These are phyloP conservation scores for Clupea harengus DNA, from an alignment of 2,113 vertebrate species.

Conservation along the genomic window DNA sequence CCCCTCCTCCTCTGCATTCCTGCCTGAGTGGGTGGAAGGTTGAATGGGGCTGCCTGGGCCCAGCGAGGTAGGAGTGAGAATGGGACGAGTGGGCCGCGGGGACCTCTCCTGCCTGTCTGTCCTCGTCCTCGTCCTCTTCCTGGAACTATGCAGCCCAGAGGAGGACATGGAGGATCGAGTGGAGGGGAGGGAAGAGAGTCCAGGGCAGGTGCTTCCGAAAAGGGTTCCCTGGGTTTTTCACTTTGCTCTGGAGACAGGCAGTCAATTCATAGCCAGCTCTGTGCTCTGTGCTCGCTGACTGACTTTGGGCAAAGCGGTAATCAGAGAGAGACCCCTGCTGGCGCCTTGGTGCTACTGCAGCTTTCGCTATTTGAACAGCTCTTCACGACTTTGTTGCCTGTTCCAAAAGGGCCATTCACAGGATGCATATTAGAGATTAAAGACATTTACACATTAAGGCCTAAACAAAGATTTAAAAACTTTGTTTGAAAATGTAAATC, in stretches of 20 bases:
- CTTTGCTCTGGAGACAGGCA: neutral
- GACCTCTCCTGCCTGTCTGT: slow-evolving; percentile 33
- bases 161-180: neutral
- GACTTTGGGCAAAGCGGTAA: neutral
- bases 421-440: neutral
- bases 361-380: neutral
- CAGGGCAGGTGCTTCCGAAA: slow-evolving; percentile 9
- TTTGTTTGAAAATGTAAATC: neutral
- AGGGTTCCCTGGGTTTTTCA: neutral
- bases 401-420: neutral
- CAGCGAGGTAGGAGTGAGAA: slow-evolving; percentile 56
- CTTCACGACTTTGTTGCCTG: neutral
- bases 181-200: neutral
- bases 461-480: neutral
- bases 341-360: neutral
- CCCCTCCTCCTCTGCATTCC: slow-evolving; percentile 61
- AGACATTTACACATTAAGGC: neutral
- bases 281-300: neutral
- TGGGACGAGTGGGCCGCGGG: neutral
- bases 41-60: slow-evolving; percentile 68
- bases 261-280: neutral
- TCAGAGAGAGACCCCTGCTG: slow-evolving; percentile 14
- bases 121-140: neutral
- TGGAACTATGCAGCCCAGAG: neutral
- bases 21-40: slow-evolving; percentile 73